Percentiles rank a stretch among this genome's conserved stretches.
phyloP scores from a whole-genome alignment of 2,888 invertebrate genomes.

The Lottia gigantea region DNA sequence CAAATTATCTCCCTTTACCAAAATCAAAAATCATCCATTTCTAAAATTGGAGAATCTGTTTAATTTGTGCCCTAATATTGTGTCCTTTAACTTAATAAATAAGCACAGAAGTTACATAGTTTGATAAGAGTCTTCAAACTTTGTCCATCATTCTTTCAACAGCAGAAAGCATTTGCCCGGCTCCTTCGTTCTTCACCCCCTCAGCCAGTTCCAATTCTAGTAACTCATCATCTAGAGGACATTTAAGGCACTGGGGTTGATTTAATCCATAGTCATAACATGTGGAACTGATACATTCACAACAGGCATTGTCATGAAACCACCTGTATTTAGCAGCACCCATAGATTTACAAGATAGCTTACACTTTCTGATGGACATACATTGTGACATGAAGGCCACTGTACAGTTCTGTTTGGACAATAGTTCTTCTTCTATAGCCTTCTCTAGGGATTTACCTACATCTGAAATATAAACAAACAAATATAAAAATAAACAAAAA shows the following conservation, averaged over 20 bases:
- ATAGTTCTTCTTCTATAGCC: slow-evolving; percentile 10
- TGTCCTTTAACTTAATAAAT: too few relatives aligned
- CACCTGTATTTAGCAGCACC: slow-evolving; percentile 85
- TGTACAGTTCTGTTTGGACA: slow-evolving; percentile 80
- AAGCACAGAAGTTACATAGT: too few relatives aligned
- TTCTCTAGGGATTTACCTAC: slow-evolving; percentile 2
- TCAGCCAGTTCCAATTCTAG: slow-evolving; percentile 25
- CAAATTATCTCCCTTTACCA: too few relatives aligned
- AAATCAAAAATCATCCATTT: too few relatives aligned
- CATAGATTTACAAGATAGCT: slow-evolving; percentile 82
- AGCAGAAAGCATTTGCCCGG: neutral
- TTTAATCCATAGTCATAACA: slow-evolving; percentile 86
- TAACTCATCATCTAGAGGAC: slow-evolving; percentile 29
- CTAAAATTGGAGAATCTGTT: too few relatives aligned
- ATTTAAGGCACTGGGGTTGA: slow-evolving; percentile 45
- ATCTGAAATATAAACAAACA: slow-evolving; percentile 8
- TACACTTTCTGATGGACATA: slow-evolving; percentile 88
- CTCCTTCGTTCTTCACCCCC: slow-evolving; percentile 15
- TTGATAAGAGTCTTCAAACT: too few relatives aligned
- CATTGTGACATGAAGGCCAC: slow-evolving; percentile 91
- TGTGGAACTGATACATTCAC: slow-evolving; percentile 89
- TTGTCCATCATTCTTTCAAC: neutral
- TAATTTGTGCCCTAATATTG: too few relatives aligned
- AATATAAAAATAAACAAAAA: too few relatives aligned
- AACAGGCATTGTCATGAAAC: slow-evolving; percentile 91